These are phyloP conservation scores for Melipona bicolor DNA, from an alignment of 2,888 invertebrate genomes.

Conservation along the genomic window DNA sequence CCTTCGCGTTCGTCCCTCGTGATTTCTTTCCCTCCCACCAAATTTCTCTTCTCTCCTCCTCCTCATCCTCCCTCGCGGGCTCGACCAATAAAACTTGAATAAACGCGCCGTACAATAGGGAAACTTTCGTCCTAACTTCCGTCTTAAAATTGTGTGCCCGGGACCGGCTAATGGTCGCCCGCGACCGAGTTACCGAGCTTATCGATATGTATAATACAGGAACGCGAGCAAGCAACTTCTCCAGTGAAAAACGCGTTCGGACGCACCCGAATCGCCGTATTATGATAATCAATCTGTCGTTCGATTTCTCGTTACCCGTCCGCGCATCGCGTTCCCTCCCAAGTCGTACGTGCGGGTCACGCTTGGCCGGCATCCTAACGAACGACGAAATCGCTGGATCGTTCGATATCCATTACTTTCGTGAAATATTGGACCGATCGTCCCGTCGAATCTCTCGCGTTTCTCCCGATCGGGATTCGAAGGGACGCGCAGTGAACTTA, in stretches of 20 bases:
- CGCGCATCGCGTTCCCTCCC: conserved; percentile 32
- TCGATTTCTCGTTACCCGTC: conserved; percentile 54
- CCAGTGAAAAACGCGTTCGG: conserved; percentile 44
- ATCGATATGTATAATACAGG: conserved; percentile 22
- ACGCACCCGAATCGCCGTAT: conserved; percentile 73
- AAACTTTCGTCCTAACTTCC: conserved; percentile 34
- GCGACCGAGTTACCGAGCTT: conserved; percentile 36
- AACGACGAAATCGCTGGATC: conserved; percentile 17
- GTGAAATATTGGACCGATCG: not conserved
- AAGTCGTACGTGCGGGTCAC: not conserved
- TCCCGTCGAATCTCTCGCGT: not conserved
- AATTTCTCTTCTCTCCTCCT: conserved; percentile 16
- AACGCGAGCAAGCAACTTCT: not conserved
- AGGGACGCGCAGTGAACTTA: too few relatives aligned
- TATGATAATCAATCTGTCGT: conserved; percentile 74
- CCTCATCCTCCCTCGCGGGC: not conserved
- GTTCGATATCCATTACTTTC: not conserved
- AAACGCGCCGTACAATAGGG: conserved; percentile 25
- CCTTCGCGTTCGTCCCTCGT: not conserved
- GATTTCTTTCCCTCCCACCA: conserved; percentile 9
- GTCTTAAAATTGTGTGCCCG: conserved; percentile 33
- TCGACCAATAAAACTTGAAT: conserved; percentile 53
- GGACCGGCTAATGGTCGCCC: conserved; percentile 29
- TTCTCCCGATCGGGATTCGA: too few relatives aligned
- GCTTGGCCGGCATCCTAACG: conserved; percentile 29